Percentiles rank a stretch among this genome's conserved stretches.
Evolutionary conservation across 2,113 vertebrate species (phyloP).

Genomic region (Peromyscus leucopus): DNA sequence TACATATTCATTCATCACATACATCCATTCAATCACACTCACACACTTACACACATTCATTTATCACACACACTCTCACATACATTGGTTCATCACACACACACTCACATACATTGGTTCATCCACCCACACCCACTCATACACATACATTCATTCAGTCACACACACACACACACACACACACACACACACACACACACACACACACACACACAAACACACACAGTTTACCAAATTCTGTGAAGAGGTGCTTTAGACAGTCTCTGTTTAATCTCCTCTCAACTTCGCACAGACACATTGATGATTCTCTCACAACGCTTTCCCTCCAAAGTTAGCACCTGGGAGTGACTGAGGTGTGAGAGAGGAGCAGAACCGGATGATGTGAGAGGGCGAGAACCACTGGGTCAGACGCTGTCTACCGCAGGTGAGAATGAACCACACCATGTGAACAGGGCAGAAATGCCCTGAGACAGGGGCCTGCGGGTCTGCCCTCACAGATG

Average conservation of each 20-base stretch:
- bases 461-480: neutral
- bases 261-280: neutral
- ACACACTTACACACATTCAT: too few relatives aligned
- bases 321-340: neutral
- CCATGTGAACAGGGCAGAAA: neutral
- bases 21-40: too few relatives aligned
- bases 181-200: too few relatives aligned
- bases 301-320: neutral
- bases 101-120: neutral
- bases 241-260: neutral
- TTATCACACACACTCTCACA: too few relatives aligned
- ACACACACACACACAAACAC: neutral
- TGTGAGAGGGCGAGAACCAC: accelerated
- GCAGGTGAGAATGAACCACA: neutral
- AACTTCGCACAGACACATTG: neutral
- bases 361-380: neutral
- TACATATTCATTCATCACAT: too few relatives aligned
- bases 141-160: too few relatives aligned
- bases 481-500: neutral
- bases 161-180: neutral
- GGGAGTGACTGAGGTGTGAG: neutral
- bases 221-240: too few relatives aligned
- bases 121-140: neutral
- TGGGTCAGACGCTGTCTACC: neutral
- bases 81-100: too few relatives aligned